These are phyloP conservation scores for Hyposoter dolosus DNA, from an alignment of 2,888 invertebrate genomes.

Conservation along the genomic window DNA sequence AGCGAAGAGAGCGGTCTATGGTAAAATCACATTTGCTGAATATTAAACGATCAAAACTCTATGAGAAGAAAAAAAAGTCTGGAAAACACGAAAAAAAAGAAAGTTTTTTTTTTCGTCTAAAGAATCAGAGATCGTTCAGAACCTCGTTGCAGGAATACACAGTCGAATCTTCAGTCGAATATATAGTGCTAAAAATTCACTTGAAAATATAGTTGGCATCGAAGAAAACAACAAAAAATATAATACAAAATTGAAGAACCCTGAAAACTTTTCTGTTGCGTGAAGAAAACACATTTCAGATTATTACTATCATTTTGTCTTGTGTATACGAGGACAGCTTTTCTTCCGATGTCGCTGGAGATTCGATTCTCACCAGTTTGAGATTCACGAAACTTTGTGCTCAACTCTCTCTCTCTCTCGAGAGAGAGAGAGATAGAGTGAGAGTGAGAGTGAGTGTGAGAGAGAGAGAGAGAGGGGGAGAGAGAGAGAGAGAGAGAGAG, in stretches of 20 bases:
- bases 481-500: slow-evolving; percentile 69
- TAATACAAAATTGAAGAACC: neutral
- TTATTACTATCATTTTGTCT: slow-evolving; percentile 27
- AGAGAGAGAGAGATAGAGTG: slow-evolving; percentile 65
- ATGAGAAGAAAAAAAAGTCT: too few species aligned
- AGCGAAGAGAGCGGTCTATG: too few species aligned
- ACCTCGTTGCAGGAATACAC: too few species aligned
- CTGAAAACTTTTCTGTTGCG: neutral
- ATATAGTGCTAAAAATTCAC: too few species aligned
- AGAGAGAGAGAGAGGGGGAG: slow-evolving; percentile 70
- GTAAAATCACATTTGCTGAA: too few species aligned
- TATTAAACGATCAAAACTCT: too few species aligned
- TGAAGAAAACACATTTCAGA: neutral
- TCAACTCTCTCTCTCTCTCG: slow-evolving; percentile 30
- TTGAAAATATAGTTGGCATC: too few species aligned
- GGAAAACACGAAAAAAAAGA: too few species aligned
- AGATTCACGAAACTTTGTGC: slow-evolving; percentile 40
- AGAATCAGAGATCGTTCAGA: too few species aligned
- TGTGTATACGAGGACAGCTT: neutral
- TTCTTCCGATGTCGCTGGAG: slow-evolving; percentile 4
- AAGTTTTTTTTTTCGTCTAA: too few species aligned
- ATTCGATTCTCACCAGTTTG: neutral
- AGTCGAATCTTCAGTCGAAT: too few species aligned
- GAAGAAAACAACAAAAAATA: neutral
- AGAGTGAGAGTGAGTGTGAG: slow-evolving; percentile 69